Evolutionary conservation across 2,888 invertebrate species (phyloP), one percentile per base, ranked within the genome.

Genomic region (Ornithoptera alexandrae): DNA sequence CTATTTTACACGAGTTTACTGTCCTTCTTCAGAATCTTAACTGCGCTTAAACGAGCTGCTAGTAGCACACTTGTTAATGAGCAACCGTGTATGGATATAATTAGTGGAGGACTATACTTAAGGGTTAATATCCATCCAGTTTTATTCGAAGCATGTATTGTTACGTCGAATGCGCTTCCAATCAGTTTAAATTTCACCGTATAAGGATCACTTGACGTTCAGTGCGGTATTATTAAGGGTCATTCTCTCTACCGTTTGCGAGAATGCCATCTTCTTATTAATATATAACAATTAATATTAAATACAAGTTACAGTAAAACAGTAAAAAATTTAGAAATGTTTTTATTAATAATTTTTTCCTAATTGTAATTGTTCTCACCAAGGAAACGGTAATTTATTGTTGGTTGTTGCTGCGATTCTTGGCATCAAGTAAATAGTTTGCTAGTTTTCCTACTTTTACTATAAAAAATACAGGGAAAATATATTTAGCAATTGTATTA

Each of bases 41-140:
- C 61, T 30, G 61, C 24, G n/a, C 56, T 65, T 30, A 61, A 69
- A 50, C 56, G n/a, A 74, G 71, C 70, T 69, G 75, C 78, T 79
- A 79, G 74, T 22, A 24, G 22, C 56, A 56, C 59, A 67, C 42
- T 64, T 58, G 69, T 36, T 64, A 69, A 65, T 73, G 74, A 78
- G 76, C 78, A 75, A 75, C 89, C 88, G 84, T 83, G 81, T 88
- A 87, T 83, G 89, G 89, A 77, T 78, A 83, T 86, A 90, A 90
- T 91, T 90, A 91, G 85, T 79, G 80, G 71, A 73, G 76, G 80
- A 79, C 81, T 83, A 76, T 77, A 76, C 76, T 74, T 74, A 72
- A 80, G 76, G 79, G 83, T 83, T 85, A 84, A 86, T 85, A 86
- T 77, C 73, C 76, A 81, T 80, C 74, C 78, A 76, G 79, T 80